A percentile compares a stretch with the other conserved stretches of the same genome.
phyloP scores from a whole-genome alignment of 2,888 invertebrate species.

The Brachypterus glaber region DNA sequence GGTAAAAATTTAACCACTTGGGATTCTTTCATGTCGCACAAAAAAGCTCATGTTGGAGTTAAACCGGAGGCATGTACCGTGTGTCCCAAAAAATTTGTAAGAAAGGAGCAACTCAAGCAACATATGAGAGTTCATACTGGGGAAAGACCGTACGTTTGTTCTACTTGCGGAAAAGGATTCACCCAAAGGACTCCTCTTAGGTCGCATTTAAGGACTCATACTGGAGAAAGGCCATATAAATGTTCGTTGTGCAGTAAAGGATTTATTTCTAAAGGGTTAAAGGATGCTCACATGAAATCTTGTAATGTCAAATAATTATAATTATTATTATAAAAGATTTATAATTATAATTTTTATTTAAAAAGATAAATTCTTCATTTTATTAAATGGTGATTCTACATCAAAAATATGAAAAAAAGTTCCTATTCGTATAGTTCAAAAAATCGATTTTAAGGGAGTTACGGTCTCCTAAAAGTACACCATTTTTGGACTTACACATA shows the following conservation, averaged over 20 bases:
- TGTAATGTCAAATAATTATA: too few species aligned
- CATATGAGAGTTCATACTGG: constrained; percentile 17
- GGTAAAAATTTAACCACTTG: constrained; percentile 25
- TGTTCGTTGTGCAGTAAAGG: constrained; percentile 17
- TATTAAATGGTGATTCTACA: too few species aligned
- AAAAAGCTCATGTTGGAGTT: constrained; percentile 26
- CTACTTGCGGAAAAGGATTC: constrained; percentile 16
- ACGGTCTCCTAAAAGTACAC: too few species aligned
- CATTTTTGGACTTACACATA: too few species aligned
- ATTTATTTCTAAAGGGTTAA: constrained; percentile 19
- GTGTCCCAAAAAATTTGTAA: constrained; percentile 27
- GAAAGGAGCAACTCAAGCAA: constrained; percentile 21
- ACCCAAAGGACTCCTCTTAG: constrained; percentile 7
- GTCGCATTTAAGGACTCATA: constrained; percentile 22
- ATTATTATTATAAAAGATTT: too few species aligned
- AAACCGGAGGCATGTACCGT: constrained; percentile 33
- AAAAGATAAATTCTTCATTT: too few species aligned
- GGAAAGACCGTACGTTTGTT: constrained; percentile 43
- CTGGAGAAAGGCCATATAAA: constrained; percentile 18
- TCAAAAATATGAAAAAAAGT: too few species aligned
- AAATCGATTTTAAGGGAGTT: too few species aligned
- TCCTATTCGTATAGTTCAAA: too few species aligned
- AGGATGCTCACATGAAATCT: too few species aligned
- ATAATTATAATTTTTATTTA: too few species aligned
- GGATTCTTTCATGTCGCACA: constrained; percentile 26